These are phyloP conservation scores for Regulus satrapa DNA, from an alignment of 2,113 vertebrate genomes.

Conservation along the genomic window DNA sequence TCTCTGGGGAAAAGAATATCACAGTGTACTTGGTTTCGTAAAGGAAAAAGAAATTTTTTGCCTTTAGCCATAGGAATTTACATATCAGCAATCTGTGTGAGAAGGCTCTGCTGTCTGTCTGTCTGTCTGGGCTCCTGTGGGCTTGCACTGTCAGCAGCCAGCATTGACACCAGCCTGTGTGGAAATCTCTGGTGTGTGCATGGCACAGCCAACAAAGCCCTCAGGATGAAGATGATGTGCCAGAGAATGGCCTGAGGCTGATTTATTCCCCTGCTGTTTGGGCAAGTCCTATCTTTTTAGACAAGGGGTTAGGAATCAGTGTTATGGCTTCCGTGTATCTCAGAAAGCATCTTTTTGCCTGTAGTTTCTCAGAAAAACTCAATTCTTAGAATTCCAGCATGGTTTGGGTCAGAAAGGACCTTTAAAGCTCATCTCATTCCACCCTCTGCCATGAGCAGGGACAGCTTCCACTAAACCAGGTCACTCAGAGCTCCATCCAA, in stretches of 20 bases:
- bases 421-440: not conserved
- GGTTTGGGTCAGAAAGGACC: not conserved
- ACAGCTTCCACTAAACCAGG: not conserved
- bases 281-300: not conserved
- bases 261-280: not conserved
- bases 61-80: not conserved
- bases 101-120: not conserved
- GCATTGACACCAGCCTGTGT: rapidly evolving
- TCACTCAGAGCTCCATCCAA: not conserved
- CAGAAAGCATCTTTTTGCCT: not conserved
- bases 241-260: not conserved
- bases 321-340: not conserved
- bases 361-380: not conserved
- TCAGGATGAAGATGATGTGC: not conserved
- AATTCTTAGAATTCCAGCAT: not conserved
- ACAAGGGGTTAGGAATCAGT: not conserved
- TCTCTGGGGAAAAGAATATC: not conserved
- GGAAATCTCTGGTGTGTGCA: not conserved
- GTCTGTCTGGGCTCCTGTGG: not conserved
- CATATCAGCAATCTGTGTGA: not conserved
- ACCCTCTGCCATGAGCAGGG: not conserved
- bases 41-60: not conserved
- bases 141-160: not conserved
- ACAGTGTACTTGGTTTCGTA: not conserved
- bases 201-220: not conserved